Conservation (phyloP, 2,797 vertebrate genomes). For the Scarus forsteni region DNA sequence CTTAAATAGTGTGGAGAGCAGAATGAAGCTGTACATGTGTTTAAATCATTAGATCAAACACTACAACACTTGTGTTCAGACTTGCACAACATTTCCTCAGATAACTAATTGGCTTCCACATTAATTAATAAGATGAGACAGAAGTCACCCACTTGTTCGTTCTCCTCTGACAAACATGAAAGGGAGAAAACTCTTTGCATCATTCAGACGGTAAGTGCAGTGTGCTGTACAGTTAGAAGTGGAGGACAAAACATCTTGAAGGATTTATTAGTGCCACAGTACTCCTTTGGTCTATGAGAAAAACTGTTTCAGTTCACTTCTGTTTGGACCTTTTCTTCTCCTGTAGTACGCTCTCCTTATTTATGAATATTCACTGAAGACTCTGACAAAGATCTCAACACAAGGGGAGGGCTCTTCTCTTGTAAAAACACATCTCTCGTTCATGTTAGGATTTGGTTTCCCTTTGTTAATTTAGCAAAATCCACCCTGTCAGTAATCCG, state of each 20-base stretch:
- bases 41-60: background rate
- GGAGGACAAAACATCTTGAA: constrained; percentile 22
- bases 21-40: background rate
- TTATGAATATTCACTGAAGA: constrained; percentile 11
- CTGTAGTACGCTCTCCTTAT: constrained; percentile 5
- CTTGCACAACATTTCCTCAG: background rate
- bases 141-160: constrained; percentile 18
- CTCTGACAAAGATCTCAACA: constrained; percentile 17
- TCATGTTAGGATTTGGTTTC: background rate
- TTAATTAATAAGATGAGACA: constrained; percentile 18
- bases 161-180: constrained; percentile 12
- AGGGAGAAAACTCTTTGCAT: constrained; percentile 20
- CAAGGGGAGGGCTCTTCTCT: constrained; percentile 3
- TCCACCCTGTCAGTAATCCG: constrained; percentile 20
- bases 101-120: constrained; percentile 23
- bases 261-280: constrained; percentile 31
- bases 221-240: constrained; percentile 29
- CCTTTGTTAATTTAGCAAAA: constrained; percentile 23
- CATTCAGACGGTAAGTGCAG: constrained; percentile 34
- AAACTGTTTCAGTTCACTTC: constrained; percentile 36
- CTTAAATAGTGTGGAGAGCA: background rate
- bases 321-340: constrained; percentile 7
- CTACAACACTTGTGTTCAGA: background rate
- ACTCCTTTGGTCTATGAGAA: constrained; percentile 14
- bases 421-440: background rate